Percentiles rank a stretch among this genome's conserved stretches.
Conservation (phyloP, 2,113 vertebrate species). For the Eupsittula cactorum region DNA sequence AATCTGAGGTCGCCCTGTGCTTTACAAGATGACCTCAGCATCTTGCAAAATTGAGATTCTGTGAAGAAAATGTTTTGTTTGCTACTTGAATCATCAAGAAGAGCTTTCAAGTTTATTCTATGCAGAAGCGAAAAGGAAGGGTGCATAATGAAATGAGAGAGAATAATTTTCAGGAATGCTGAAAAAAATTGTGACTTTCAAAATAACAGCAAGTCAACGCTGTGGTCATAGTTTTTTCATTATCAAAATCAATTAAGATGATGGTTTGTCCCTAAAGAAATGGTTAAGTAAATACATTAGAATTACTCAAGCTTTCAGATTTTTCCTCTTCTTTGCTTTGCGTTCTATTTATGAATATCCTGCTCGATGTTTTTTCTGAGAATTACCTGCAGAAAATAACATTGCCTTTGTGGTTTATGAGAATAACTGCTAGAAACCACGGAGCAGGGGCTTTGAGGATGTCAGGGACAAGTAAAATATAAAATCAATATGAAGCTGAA, state of each 20-base stretch:
- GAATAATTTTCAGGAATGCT: background rate
- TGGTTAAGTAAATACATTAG: background rate
- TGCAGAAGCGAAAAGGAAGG: background rate
- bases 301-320: background rate
- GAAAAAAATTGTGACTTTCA: background rate
- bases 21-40: background rate
- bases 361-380: background rate
- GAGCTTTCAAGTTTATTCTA: background rate
- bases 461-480: background rate
- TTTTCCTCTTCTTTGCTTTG: background rate
- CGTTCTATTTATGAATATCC: background rate
- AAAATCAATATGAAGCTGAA: conserved; percentile 5
- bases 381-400: background rate
- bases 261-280: background rate
- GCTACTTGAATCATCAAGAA: conserved; percentile 11
- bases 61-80: conserved; percentile 10
- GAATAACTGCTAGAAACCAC: background rate
- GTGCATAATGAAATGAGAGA: background rate
- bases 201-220: background rate
- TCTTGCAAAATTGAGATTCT: conserved; percentile 30
- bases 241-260: background rate
- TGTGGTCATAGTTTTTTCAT: background rate
- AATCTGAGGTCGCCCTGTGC: background rate
- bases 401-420: background rate
- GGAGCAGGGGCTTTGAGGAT: background rate